Evolutionary conservation across 1,140 invertebrate genomes (phyloP).

Genomic region (Brachionus angularis): DNA sequence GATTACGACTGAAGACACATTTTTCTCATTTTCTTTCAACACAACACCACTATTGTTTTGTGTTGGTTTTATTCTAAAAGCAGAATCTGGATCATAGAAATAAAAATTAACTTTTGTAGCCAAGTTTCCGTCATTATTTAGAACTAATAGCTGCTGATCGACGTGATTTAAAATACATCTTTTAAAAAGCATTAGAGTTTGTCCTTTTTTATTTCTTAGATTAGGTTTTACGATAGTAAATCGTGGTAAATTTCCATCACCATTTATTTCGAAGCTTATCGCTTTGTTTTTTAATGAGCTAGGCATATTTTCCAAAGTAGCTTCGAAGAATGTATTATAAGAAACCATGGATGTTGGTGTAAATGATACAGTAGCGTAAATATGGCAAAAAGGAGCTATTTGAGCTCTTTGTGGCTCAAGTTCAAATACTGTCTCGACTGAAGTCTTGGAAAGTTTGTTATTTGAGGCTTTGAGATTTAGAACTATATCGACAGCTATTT

Average conservation of each 20-base stretch:
- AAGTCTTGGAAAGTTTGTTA: slow-evolving; percentile 45
- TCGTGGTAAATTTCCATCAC: slow-evolving; percentile 57
- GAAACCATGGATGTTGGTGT: slow-evolving; percentile 54
- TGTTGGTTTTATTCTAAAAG: neutral
- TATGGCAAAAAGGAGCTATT: slow-evolving; percentile 54
- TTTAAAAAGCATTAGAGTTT: slow-evolving; percentile 55
- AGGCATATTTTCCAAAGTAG: slow-evolving; percentile 51
- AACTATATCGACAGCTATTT: slow-evolving; percentile 56
- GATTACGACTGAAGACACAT: slow-evolving; percentile 54
- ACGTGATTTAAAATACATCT: slow-evolving; percentile 50
- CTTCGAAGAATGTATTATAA: slow-evolving; percentile 56
- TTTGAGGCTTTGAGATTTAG: slow-evolving; percentile 47
- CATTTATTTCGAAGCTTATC: slow-evolving; percentile 55
- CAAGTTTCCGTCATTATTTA: slow-evolving; percentile 56
- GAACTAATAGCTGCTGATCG: slow-evolving; percentile 51
- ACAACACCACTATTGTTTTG: slow-evolving; percentile 29
- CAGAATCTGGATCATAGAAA: slow-evolving; percentile 23
- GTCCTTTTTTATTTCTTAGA: slow-evolving; percentile 56
- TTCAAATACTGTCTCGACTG: slow-evolving; percentile 53
- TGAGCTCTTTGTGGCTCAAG: slow-evolving; percentile 54
- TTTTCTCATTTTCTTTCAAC: slow-evolving; percentile 49
- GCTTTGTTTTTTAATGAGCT: slow-evolving; percentile 49
- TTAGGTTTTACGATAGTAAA: slow-evolving; percentile 53
- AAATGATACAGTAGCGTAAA: slow-evolving; percentile 56
- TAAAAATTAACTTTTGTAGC: slow-evolving; percentile 53